Evolutionary conservation across 1,140 invertebrate genomes (phyloP).

Genomic region (Brachionus manjavacas): DNA sequence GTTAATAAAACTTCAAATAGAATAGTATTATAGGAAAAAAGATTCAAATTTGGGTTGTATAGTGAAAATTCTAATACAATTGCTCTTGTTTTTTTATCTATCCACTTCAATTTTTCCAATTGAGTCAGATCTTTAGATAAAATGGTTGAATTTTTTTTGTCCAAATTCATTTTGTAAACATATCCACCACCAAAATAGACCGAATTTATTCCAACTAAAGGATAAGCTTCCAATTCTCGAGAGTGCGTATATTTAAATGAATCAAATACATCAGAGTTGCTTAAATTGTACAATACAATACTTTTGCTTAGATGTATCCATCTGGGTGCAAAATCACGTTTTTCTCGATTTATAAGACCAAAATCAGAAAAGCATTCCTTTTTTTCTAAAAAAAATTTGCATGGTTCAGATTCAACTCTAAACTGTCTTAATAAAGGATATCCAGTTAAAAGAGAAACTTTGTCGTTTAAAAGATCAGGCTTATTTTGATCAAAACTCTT

Average conservation of each 20-base stretch:
- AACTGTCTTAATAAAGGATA: slow-evolving; percentile 59
- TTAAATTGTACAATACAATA: background rate
- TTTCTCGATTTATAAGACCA: background rate
- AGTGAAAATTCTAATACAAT: background rate
- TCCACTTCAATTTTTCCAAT: background rate
- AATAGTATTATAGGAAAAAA: slow-evolving; percentile 60
- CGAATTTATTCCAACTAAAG: slow-evolving; percentile 57
- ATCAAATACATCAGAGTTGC: background rate
- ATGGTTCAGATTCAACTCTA: background rate
- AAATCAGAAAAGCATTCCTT: background rate
- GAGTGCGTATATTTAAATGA: slow-evolving; percentile 44
- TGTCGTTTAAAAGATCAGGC: slow-evolving; percentile 59
- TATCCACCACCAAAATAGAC: slow-evolving; percentile 63
- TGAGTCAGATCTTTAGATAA: background rate
- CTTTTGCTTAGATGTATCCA: slow-evolving; percentile 47
- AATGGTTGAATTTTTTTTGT: slow-evolving; percentile 46
- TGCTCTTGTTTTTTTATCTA: background rate
- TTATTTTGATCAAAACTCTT: background rate
- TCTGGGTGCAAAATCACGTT: background rate
- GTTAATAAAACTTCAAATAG: slow-evolving; percentile 60
- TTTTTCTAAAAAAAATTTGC: background rate
- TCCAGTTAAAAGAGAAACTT: slow-evolving; percentile 61
- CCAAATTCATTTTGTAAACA: slow-evolving; percentile 53
- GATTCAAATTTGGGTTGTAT: slow-evolving; percentile 48
- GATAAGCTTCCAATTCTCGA: slow-evolving; percentile 55